Base-by-base conservation (phyloP, 2,888 invertebrate species). In the Phyto melanocephala region DNA sequence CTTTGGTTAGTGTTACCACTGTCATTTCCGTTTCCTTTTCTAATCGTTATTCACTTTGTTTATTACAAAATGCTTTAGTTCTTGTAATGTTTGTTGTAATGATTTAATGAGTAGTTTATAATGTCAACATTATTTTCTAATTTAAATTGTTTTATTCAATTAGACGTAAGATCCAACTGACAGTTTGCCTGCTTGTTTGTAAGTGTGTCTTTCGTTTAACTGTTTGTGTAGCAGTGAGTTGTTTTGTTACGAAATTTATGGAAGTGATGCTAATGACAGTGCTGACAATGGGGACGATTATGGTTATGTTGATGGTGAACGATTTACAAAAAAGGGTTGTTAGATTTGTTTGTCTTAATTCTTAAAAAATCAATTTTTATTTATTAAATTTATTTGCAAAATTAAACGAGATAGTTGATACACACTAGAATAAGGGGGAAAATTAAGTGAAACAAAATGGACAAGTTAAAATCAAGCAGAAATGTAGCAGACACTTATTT, bases 51-150 rank as follows among this genome's bases (percentile, higher is more conserved):
- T 15, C 22, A 13, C 20, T 47, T 11, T 15, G 28, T 40, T 35
- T 47, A 37, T 47, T 50, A 37, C 47, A 33, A 47, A 37, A 56
- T 56, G 11, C 3, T 40, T 1, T 11, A 62, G 45, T 35, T 62
- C 2, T 17, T 60, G 40, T 76, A 13, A 17, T 20, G 56, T 54
- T 58, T 68, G 37, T 62, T 82, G 65, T 75, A 79, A 82, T 47
- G 75, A 79, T 82, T 82, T 82, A 82, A 82, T 82, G 79, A 82
- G 79, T 75, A 82, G 82, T 82, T 82, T 79, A 67, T 82, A 82
- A 82, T 75, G 71, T 71, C 82, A 79, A 82, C 82, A 82, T 82
- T 79, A 82, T 79, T 82, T 82, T 71, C 70, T 82, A 76, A 82
- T 67, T 79, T 79, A 67, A 70, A 58, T 75, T 58, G 67, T 45